These are phyloP conservation scores for Schrankia costaestrigalis DNA, from an alignment of 2,888 invertebrate genomes.

Conservation along the genomic window DNA sequence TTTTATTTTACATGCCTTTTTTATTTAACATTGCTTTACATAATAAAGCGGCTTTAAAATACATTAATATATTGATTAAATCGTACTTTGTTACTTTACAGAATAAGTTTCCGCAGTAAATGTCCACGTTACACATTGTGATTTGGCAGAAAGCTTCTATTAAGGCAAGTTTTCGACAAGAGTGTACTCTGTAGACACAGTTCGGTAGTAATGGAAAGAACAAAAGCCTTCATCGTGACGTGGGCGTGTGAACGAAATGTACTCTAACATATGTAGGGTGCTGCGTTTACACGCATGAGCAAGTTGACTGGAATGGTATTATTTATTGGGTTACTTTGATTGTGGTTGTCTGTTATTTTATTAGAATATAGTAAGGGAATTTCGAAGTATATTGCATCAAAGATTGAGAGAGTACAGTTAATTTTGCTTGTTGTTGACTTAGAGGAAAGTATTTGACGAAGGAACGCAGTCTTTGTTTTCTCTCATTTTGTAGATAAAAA, in stretches of 20 bases:
- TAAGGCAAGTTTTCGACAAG: slow-evolving; percentile 39
- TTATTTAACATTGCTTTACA: too few species aligned
- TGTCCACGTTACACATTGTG: slow-evolving; percentile 14
- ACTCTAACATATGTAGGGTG: slow-evolving; percentile 48
- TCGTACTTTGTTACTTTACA: not conserved
- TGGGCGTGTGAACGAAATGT: slow-evolving; percentile 57
- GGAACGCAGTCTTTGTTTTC: too few species aligned
- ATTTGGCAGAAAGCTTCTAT: slow-evolving; percentile 29
- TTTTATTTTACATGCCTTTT: too few species aligned
- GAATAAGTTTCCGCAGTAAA: not conserved
- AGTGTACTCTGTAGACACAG: slow-evolving; percentile 29
- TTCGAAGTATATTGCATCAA: too few species aligned
- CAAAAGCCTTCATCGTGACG: slow-evolving; percentile 48
- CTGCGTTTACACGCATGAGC: slow-evolving; percentile 29
- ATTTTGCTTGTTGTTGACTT: too few species aligned
- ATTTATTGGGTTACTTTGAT: slow-evolving; percentile 2
- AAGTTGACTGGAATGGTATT: slow-evolving; percentile 19
- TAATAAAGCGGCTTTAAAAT: too few species aligned
- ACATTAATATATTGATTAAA: too few species aligned
- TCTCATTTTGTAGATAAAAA: too few species aligned
- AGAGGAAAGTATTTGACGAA: too few species aligned
- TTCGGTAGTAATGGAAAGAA: slow-evolving; percentile 54
- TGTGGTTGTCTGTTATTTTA: too few species aligned
- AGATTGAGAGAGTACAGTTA: too few species aligned
- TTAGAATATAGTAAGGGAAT: too few species aligned